These are phyloP conservation scores for Drosophila ohnishii DNA, from an alignment of 1,140 invertebrate species.

Conservation along the genomic window DNA sequence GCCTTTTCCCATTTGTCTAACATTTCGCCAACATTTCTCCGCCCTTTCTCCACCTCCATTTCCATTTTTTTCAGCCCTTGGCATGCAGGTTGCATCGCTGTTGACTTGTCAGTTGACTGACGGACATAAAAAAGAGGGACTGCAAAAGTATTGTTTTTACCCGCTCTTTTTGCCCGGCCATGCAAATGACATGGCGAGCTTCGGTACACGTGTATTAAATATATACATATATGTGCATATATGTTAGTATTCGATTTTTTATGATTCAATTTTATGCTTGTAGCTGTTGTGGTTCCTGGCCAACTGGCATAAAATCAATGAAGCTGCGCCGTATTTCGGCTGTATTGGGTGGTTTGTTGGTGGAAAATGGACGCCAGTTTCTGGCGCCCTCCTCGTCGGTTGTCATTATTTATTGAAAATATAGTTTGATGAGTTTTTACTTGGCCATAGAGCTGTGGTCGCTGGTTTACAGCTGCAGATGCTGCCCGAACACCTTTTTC, in stretches of 20 bases:
- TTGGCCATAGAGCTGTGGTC: conserved; percentile 32
- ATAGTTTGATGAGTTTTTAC: conserved; percentile 81
- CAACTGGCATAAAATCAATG: conserved; percentile 75
- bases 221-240: conserved; percentile 1
- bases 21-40: conserved; percentile 29
- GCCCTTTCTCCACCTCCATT: conserved; percentile 17
- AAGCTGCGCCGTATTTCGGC: conserved; percentile 47
- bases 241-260: conserved; percentile 52
- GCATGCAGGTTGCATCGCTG: conserved; percentile 64
- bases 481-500: conserved; percentile 17
- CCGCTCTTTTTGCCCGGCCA: conserved; percentile 22
- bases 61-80: conserved; percentile 21
- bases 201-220: conserved; percentile 34
- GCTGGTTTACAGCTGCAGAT: conserved; percentile 19
- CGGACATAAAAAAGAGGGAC: conserved; percentile 33
- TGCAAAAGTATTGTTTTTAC: conserved; percentile 26
- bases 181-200: conserved; percentile 63
- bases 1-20: conserved; percentile 16
- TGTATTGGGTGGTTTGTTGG: conserved; percentile 2
- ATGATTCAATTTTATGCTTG: conserved; percentile 67
- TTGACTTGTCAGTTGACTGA: conserved; percentile 65
- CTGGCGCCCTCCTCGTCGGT: conserved; percentile 15
- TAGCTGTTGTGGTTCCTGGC: conserved; percentile 47
- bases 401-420: conserved; percentile 81
- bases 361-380: conserved; percentile 52